Evolutionary conservation across 2,113 vertebrate species (phyloP), one percentile per base, ranked within the genome.

Genomic region (Solea solea): DNA sequence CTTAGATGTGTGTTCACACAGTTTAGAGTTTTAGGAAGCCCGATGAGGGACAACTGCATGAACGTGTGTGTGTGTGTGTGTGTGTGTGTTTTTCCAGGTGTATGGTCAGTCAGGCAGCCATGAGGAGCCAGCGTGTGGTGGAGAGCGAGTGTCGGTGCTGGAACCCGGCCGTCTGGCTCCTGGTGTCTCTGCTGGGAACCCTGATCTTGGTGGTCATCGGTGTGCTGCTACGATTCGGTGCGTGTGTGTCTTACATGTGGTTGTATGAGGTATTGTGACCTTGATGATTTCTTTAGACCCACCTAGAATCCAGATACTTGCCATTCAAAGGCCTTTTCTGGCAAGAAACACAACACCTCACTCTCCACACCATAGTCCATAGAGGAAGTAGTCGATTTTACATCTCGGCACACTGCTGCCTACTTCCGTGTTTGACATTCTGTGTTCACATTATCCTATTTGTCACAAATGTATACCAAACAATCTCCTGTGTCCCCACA

Each of bases 141-240:
- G 84, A 84, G 73, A 80, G 64, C 50, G 59, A 82, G 64, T 82
- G 82, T 64, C 78, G 88, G 81, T 81, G 87, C 72, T 92, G 91
- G 90, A 93, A 74, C 65, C 75, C 83, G 2, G 89, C 79, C 9
- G 51, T 83, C 58, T 94, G 92, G 85, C 82, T 93, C 44, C 84
- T 91, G 67, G 44, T 87, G 34, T 77, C 76, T 39, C 84, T 94
- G 57, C 74, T 93, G 66, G 89, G 78, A 9, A 86, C 87, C 27
- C 25, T 94, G 10, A 50, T 93, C 14, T 63, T 93, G 67, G 84
- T 91, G 76, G 70, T 75, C 12, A 0, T 93, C 69, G 83, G 87
- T n/a, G 21, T 80, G 57, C 28, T 89, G 28, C 73, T 86, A 48
- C 78, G 82, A 74, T 49, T 69, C 2, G 91, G 92, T 94, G 84